Evolutionary conservation across 2,888 invertebrate species (phyloP), one percentile per base, ranked within the genome.

Genomic region (Drosophila monieri): DNA sequence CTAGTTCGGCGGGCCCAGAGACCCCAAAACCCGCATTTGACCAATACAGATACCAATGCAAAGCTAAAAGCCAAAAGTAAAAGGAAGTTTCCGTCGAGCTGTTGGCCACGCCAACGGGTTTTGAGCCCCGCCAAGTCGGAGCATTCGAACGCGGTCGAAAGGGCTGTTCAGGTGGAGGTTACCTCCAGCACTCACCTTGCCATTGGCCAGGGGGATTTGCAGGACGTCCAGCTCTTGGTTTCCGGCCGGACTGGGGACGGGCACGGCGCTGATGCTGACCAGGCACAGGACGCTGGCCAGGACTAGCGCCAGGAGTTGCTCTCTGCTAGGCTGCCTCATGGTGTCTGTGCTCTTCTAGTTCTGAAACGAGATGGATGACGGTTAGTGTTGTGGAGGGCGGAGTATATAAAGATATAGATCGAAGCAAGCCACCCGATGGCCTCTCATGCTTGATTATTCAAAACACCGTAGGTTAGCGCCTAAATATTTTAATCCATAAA

Each of bases 141-240:
- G 10, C 12, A 3, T 1, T 32, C 10, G 10, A 32, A 5, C 32
- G 12, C 4, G 37, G 37, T 37, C 37, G 14, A n/a, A 37, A 37
- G 14, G 12, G 14, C 14, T 37, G 6, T 37, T 14, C 37, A 8
- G 27, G 27, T 27, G 9, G 27, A 27, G 27, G 27, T 9, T 27
- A 8, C 27, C 25, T 8, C 27, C 27, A 37, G 3, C 6, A 90
- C 92, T 91, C 83, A 92, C 92, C 91, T 91, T 91, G 79, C 89
- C 90, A 81, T 90, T 87, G 48, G 80, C 76, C n/a, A 92, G 80
- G n/a, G 92, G 91, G 72, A 92, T 91, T 76, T 92, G 91, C 59
- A 91, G 76, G 53, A 92, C 79, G 76, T 92, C 91, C 65, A 92
- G 77, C 84, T 90, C 90, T 78, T 89, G 89, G 74, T 90, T 88